These are phyloP conservation scores for Hapalemur alaotrensis DNA, from an alignment of 2,797 vertebrate species.

Conservation along the genomic window DNA sequence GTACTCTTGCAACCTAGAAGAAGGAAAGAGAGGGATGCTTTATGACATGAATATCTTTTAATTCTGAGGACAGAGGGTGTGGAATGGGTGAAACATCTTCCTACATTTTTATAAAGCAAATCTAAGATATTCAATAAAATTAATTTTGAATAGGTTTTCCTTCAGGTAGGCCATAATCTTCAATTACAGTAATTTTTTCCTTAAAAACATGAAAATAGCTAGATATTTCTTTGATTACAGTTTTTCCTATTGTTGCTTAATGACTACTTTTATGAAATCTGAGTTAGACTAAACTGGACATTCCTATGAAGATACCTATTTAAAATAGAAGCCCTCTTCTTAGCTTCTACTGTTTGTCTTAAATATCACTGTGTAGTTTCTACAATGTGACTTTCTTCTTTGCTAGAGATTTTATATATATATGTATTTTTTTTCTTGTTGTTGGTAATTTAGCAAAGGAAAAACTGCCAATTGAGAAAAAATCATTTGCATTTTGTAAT, in stretches of 20 bases:
- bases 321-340: conserved; percentile 3
- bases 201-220: neutral
- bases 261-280: neutral
- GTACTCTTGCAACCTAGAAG: neutral
- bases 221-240: neutral
- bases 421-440: neutral
- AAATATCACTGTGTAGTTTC: neutral
- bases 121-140: neutral
- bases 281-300: neutral
- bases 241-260: neutral
- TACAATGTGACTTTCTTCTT: neutral
- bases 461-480: conserved; percentile 36
- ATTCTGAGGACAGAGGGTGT: neutral
- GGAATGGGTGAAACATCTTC: neutral
- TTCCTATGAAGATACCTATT: neutral
- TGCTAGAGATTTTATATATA: neutral
- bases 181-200: neutral
- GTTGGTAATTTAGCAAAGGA: conserved; percentile 26
- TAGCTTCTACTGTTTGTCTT: neutral
- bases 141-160: neutral
- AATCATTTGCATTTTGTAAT: neutral
- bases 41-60: neutral
- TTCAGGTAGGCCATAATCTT: neutral
- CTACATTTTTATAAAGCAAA: neutral
- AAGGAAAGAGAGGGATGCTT: neutral